Conservation (phyloP, 1,140 invertebrate species). For the Macrobrachium rosenbergii region DNA sequence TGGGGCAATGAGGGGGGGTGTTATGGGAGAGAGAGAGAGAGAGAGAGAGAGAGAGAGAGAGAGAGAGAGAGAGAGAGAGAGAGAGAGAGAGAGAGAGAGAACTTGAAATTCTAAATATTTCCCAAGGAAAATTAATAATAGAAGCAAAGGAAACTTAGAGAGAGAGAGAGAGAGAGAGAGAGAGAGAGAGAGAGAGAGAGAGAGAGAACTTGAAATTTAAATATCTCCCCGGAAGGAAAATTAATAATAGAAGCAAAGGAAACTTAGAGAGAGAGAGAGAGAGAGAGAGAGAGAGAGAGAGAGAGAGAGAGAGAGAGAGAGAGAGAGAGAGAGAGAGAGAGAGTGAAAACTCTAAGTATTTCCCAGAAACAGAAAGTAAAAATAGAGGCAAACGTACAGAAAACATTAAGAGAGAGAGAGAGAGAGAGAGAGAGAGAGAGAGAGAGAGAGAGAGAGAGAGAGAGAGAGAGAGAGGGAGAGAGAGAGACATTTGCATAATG, state of each 20-base stretch:
- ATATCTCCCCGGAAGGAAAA: not conserved
- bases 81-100: constrained; percentile 26
- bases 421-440: not conserved
- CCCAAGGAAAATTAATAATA: not conserved
- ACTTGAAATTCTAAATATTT: not conserved
- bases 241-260: not conserved
- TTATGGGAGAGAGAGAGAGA: no score
- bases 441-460: constrained; percentile 18
- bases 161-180: constrained; percentile 31
- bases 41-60: constrained; percentile 35
- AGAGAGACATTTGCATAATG: not conserved
- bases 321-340: not conserved
- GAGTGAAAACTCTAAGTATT: not conserved
- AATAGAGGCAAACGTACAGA: not conserved
- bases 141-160: no score
- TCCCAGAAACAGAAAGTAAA: not conserved
- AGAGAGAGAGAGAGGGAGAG: constrained; percentile 25
- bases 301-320: not conserved
- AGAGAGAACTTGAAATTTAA: not conserved
- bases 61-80: constrained; percentile 36
- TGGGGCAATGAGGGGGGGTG: not conserved
- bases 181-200: constrained; percentile 20
- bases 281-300: not conserved
- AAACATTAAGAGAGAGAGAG: not conserved
- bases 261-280: not conserved